Base-by-base conservation (phyloP, 2,888 invertebrate genomes). In the Atethmia centrago region DNA sequence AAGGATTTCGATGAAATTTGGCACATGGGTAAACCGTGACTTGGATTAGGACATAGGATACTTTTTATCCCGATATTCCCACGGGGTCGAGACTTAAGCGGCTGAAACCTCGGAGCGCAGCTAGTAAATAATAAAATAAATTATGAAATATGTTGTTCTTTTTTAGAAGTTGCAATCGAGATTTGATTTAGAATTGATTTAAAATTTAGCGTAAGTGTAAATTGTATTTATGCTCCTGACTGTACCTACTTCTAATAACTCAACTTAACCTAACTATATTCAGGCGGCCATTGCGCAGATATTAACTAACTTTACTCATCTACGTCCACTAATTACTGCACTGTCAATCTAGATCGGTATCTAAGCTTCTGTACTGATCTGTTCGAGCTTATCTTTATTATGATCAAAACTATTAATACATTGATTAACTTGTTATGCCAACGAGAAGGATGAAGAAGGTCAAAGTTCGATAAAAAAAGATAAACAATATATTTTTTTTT, bases 241-340 rank as follows among this genome's bases (percentile, higher is more conserved):
- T 63, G 21, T 45, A 21, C 8, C 45, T 2, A 73, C 59, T 53
- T 69, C 68, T 45, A 79, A 74, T 71, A 82, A 79, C 81, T 72
- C 31, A 74, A 81, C 56, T 71, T 70, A 53, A 25, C 28, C 40
- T 28, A 79, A 71, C 68, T 73, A 59, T 58, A 68, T 71, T 64
- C 58, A 56, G 61, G 53, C 40, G 72, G 55, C 67, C 68, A 80
- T 74, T 66, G 55, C 74, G 49, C 65, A n/a, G 77, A 74, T 79
- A 74, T 77, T 71, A 73, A 79, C 72, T 73, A 82, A 84, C 67
- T 84, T 84, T 61, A 49, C 40, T 74, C 68, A 80, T 83, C 68
- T 77, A 45, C 42, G 51, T 66, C 51, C 70, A 71, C 62, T 77
- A 80, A 83, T 85, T 80, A 77, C 76, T 69, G 55, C 25, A 47